These are phyloP conservation scores for Pegoplata infirma DNA, from an alignment of 2,888 invertebrate species.

Conservation along the genomic window DNA sequence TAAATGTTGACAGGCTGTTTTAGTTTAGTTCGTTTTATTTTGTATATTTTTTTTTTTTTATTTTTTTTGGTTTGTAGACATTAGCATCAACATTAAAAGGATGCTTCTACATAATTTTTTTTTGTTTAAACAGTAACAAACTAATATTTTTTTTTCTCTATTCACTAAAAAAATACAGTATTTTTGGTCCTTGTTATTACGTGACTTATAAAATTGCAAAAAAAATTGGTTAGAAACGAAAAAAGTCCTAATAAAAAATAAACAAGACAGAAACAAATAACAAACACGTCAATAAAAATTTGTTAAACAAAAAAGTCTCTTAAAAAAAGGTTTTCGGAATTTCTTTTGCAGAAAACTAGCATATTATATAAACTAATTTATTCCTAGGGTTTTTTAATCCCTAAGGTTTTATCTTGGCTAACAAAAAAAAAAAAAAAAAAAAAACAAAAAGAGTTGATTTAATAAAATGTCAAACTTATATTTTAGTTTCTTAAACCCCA, in stretches of 20 bases:
- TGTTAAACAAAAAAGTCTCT: constrained; percentile 11
- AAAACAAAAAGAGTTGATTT: constrained; percentile 2
- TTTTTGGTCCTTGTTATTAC: constrained; percentile 20
- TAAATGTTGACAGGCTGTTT: constrained; percentile 43
- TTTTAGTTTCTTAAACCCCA: not conserved
- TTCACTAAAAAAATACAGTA: not conserved
- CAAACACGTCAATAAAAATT: constrained; percentile 52
- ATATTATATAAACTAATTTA: constrained; percentile 13
- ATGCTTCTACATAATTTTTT: too few species aligned
- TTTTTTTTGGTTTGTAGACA: constrained; percentile 28
- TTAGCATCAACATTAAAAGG: constrained; percentile 36
- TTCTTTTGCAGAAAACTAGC: constrained; percentile 8
- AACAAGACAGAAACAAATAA: constrained; percentile 31
- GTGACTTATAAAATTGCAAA: constrained; percentile 29
- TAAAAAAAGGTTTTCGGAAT: constrained; percentile 1
- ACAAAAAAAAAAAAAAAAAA: too few species aligned
- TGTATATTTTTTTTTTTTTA: constrained; percentile 26
- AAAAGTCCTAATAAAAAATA: not conserved
- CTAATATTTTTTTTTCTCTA: not conserved
- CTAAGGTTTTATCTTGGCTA: constrained; percentile 4
- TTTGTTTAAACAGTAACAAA: constrained; percentile 8
- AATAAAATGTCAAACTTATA: constrained; percentile 21
- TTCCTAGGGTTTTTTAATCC: constrained; percentile 16
- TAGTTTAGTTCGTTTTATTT: constrained; percentile 7
- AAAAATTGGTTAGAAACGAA: not conserved